A percentile compares a stretch with the other conserved stretches of the same genome.
Evolutionary conservation across 2,888 invertebrate genomes (phyloP).

Genomic region (Sesamia inferens): DNA sequence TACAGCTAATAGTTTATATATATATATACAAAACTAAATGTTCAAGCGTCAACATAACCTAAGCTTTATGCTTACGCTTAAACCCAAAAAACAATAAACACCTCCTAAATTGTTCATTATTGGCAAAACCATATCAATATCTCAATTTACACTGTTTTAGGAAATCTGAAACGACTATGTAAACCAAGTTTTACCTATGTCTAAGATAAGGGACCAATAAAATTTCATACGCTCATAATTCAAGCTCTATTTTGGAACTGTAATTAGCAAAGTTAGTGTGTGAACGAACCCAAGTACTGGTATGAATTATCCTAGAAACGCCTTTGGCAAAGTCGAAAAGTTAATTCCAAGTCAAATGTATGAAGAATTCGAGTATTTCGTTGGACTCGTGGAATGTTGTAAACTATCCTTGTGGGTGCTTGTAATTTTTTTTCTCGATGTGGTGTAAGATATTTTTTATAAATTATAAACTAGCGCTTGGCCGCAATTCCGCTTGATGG

Average conservation of each 20-base stretch:
- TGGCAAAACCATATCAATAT: not conserved
- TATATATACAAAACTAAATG: not conserved
- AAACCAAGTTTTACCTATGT: constrained; percentile 17
- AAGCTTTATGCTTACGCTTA: not conserved
- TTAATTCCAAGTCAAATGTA: constrained; percentile 36
- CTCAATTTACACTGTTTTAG: constrained; percentile 5
- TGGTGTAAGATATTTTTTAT: not conserved
- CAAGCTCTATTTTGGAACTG: constrained; percentile 41
- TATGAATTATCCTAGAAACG: constrained; percentile 50
- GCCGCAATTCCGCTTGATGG: too few species aligned
- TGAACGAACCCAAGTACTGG: constrained; percentile 43
- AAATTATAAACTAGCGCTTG: too few species aligned
- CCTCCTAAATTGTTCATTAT: not conserved
- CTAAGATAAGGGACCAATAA: constrained; percentile 44
- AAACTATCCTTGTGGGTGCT: constrained; percentile 23
- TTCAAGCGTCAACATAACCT: not conserved
- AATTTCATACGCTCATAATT: constrained; percentile 50
- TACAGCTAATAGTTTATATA: too few species aligned
- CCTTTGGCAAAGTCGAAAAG: constrained; percentile 50
- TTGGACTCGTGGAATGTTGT: constrained; percentile 45
- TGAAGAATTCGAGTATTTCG: constrained; percentile 44
- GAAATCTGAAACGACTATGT: constrained; percentile 13
- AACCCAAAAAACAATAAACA: not conserved
- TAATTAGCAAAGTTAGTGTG: constrained; percentile 57
- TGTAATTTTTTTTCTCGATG: constrained; percentile 30